Evolutionary conservation across 2,797 vertebrate species (phyloP), one percentile per base, ranked within the genome.

Genomic region (Aulostomus chinensis): DNA sequence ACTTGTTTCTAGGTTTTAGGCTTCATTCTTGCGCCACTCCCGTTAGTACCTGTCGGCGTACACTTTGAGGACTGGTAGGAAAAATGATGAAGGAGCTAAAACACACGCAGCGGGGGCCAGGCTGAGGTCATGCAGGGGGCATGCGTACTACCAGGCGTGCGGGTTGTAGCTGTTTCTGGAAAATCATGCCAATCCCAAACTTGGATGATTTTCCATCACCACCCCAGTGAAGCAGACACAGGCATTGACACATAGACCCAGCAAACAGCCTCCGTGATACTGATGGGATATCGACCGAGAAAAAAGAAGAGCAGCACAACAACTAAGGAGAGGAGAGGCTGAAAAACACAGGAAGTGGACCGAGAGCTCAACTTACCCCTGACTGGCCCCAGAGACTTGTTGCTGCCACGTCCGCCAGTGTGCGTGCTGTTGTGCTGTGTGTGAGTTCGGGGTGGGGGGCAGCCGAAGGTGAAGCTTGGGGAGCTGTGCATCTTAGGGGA

Each of bases 391-490:
- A 91, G 87, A 35, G 87, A 64, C 69, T 85, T 80, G 64, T 84
- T 75, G 58, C 73, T 60, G 21, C 79, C 80, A 1, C 83, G 80
- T n/a, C 56, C 64, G 0, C 81, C 28, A 24, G 57, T 41, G 25
- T 86, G 74, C n/a, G 79, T 84, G 56, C 50, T 71, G 35, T 84
- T 84, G 66, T 92, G 57, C 49, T 77, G 82, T 1, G 50, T 10
- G 61, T 88, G 1, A 31, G 8, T 59, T 45, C 69, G 83, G 14
- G 69, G 70, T 1, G 72, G 86, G 12, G 84, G 82, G 81, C 91
- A 92, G 69, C 92, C 89, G 2, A 94, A 94, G 28, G 94, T 92
- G 68, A 96, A 94, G 88, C 93, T 96, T 25, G 94, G 92, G 3
- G 95, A 94, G 70, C 65, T 90, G 85, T 87, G 92, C 80, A 93